phyloP scores from a whole-genome alignment of 2,888 invertebrate species.

The Tiliacea citrago region DNA sequence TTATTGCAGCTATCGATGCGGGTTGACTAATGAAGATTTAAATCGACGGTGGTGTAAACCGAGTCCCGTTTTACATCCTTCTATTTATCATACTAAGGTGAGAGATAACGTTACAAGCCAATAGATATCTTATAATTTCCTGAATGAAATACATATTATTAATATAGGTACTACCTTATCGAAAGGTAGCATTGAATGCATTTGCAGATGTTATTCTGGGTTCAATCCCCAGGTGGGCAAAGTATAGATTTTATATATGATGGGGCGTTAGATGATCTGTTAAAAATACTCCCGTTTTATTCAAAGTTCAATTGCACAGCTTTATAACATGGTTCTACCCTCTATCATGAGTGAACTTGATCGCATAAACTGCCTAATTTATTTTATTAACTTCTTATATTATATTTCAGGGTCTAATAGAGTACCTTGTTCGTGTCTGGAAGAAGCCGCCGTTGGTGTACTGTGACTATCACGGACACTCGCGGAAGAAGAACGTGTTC shows the following conservation, averaged over 20 bases:
- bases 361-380: neutral
- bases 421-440: conserved; percentile 91
- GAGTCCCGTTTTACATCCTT: conserved; percentile 93
- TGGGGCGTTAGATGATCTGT: neutral
- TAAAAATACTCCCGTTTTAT: neutral
- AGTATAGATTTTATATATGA: neutral
- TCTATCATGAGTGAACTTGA: neutral
- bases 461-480: conserved; percentile 96
- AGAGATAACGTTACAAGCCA: conserved; percentile 70
- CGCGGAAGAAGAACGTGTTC: conserved; percentile 96
- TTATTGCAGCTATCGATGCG: conserved; percentile 94
- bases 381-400: neutral
- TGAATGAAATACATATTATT: conserved; percentile 27
- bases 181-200: conserved; percentile 20
- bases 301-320: neutral
- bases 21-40: conserved; percentile 95
- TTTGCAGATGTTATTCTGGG: conserved; percentile 9
- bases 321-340: neutral
- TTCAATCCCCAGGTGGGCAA: conserved; percentile 6
- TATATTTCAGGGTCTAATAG: conserved; percentile 90
- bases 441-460: conserved; percentile 92
- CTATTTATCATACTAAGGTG: conserved; percentile 95
- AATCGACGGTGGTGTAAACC: conserved; percentile 96
- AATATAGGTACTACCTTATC: conserved; percentile 10
- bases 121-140: conserved; percentile 50